phyloP scores from a whole-genome alignment of 2,113 vertebrate species.

The Neodon shergylaensis region DNA sequence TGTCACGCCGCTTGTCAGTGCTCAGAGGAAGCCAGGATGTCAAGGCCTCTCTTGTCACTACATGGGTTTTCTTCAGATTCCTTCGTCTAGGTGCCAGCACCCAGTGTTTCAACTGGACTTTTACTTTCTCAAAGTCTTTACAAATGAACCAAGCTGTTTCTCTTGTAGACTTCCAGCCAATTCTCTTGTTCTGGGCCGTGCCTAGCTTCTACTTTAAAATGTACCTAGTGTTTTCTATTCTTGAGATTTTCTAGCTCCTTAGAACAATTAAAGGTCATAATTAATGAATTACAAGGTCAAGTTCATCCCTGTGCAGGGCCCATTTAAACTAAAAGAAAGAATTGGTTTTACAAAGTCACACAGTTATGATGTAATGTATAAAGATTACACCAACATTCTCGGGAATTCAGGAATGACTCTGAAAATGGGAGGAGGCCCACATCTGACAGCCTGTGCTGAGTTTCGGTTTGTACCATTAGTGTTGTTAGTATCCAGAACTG shows the following conservation, averaged over 20 bases:
- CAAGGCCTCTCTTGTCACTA: not conserved
- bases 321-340: not conserved
- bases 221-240: not conserved
- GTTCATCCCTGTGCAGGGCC: not conserved
- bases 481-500: constrained; percentile 16
- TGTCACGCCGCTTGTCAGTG: too few species aligned
- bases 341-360: not conserved
- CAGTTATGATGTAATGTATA: not conserved
- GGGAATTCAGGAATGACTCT: not conserved
- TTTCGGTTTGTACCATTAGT: not conserved
- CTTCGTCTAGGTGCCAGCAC: not conserved
- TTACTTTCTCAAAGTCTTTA: not conserved
- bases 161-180: not conserved
- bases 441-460: not conserved
- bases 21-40: not conserved
- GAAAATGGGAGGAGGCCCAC: not conserved
- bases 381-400: not conserved
- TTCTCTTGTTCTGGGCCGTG: not conserved
- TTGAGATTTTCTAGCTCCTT: not conserved
- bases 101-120: not conserved
- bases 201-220: not conserved
- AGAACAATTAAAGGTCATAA: not conserved
- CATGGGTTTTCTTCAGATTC: not conserved
- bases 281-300: not conserved
- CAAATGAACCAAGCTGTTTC: not conserved